Evolutionary conservation across 2,797 vertebrate genomes (phyloP).

Genomic region (Lithobates sylvaticus): DNA sequence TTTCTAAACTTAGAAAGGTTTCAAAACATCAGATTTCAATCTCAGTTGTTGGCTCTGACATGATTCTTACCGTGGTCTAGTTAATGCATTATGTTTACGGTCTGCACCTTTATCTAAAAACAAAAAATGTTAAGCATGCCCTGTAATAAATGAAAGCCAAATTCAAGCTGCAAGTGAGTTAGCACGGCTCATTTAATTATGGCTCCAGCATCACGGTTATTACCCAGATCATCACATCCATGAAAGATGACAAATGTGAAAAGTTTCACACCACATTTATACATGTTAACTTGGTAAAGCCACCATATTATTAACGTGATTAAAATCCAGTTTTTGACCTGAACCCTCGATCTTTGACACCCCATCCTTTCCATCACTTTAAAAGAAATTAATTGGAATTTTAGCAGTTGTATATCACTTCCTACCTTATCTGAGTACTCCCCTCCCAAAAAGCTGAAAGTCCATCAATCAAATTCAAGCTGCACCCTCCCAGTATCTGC

Average conservation of each 20-base stretch:
- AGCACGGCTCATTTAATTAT: conserved; percentile 66
- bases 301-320: conserved; percentile 90
- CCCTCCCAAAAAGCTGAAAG: conserved; percentile 65
- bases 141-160: background rate
- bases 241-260: conserved; percentile 79
- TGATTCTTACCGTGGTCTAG: background rate
- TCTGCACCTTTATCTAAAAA: no score
- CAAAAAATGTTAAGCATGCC: background rate
- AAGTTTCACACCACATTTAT: conserved; percentile 83
- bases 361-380: conserved; percentile 90
- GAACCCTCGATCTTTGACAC: conserved; percentile 92
- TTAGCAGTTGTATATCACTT: conserved; percentile 84
- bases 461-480: conserved; percentile 81
- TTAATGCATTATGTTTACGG: background rate
- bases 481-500: conserved; percentile 77
- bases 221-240: conserved; percentile 59
- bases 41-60: background rate
- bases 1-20: background rate
- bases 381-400: conserved; percentile 97
- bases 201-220: conserved; percentile 59
- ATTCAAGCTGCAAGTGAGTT: background rate
- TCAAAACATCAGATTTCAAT: background rate
- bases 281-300: conserved; percentile 79
- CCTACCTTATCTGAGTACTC: conserved; percentile 74
- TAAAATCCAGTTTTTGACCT: conserved; percentile 96